phyloP scores from a whole-genome alignment of 2,888 invertebrate genomes.

The Lithodes maja region DNA sequence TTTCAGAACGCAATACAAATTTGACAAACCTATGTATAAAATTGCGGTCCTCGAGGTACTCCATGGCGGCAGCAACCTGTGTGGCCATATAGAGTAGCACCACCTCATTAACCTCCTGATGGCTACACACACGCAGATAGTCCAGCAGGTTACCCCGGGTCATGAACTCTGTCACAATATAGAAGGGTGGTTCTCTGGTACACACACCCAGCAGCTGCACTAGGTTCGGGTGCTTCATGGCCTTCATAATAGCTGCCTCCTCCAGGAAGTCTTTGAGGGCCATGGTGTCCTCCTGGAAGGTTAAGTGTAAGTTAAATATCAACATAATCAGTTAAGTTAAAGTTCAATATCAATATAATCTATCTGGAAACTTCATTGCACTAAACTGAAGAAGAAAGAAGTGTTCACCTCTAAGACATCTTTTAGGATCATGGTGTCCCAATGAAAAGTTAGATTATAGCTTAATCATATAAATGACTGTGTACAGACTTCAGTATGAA shows the following conservation, averaged over 20 bases:
- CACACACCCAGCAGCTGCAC: conserved; percentile 98
- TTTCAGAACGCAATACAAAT: background rate
- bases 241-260: conserved; percentile 99
- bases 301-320: no score
- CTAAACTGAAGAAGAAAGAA: no score
- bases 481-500: no score
- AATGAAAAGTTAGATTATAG: no score
- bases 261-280: conserved; percentile 98
- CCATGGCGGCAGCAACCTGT: conserved; percentile 99
- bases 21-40: conserved; percentile 88
- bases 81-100: conserved; percentile 99
- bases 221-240: conserved; percentile 99
- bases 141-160: conserved; percentile 97
- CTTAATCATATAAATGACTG: no score
- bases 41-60: conserved; percentile 94
- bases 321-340: no score
- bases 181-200: conserved; percentile 98
- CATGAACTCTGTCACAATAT: conserved; percentile 99
- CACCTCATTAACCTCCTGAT: conserved; percentile 92
- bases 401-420: no score
- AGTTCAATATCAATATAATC: no score
- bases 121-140: conserved; percentile 90
- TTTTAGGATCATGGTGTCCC: no score
- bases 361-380: no score
- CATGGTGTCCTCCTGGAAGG: conserved; percentile 93